Percentiles rank a stretch among this genome's conserved stretches.
Evolutionary conservation across 2,888 invertebrate species (phyloP).

Genomic region (Eucera pruinosa): DNA sequence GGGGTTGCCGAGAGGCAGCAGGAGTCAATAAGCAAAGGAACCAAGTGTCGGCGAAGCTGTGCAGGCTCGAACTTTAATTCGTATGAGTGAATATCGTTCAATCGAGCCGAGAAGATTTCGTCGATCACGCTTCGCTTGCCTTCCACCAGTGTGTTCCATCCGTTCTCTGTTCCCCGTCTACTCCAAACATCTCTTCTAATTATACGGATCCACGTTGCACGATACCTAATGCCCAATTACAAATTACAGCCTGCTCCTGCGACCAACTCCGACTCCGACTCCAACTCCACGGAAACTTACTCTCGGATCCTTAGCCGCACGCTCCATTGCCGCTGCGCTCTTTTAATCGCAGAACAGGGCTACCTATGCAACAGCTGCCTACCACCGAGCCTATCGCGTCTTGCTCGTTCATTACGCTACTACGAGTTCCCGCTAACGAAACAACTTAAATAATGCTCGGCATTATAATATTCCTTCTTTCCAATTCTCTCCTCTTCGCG

Average conservation of each 20-base stretch:
- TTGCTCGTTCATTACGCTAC: neutral
- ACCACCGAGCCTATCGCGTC: neutral
- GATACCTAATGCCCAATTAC: no score
- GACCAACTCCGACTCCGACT: neutral
- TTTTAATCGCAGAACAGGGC: neutral
- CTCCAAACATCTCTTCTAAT: conserved; percentile 11
- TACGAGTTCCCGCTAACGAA: conserved; percentile 28
- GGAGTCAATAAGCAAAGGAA: conserved; percentile 59
- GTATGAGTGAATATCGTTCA: conserved; percentile 61
- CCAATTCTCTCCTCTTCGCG: conserved; percentile 19
- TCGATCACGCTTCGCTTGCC: conserved; percentile 43
- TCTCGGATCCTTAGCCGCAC: no score
- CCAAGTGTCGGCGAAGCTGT: conserved; percentile 50
- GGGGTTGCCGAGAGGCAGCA: conserved; percentile 49
- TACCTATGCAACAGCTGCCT: conserved; percentile 12
- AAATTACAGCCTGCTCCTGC: no score
- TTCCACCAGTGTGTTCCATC: conserved; percentile 2
- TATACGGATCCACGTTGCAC: neutral
- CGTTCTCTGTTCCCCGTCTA: conserved; percentile 16
- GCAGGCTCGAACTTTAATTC: conserved; percentile 56
- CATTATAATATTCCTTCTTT: conserved; percentile 59
- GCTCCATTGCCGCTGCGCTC: neutral
- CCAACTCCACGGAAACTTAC: neutral
- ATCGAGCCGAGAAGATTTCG: conserved; percentile 53
- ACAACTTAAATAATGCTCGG: conserved; percentile 51